Conservation (phyloP, 1,140 invertebrate genomes). For the Papilio dardanus region DNA sequence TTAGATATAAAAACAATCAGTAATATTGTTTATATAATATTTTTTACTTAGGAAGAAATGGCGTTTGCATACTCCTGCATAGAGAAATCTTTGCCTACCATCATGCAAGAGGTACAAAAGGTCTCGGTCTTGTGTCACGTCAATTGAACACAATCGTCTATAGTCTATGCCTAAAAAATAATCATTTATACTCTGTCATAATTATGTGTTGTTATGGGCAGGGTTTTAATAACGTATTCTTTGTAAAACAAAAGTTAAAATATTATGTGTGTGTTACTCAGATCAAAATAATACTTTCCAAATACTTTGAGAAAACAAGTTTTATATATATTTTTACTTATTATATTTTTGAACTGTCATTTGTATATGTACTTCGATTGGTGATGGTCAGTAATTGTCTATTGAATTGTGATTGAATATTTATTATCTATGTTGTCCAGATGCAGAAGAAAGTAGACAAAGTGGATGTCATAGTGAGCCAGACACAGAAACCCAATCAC, state of each 20-base stretch:
- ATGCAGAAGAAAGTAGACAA: conserved; percentile 74
- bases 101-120: conserved; percentile 82
- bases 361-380: conserved; percentile 28
- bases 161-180: not conserved
- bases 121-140: conserved; percentile 26
- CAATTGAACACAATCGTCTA: conserved; percentile 7
- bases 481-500: conserved; percentile 55
- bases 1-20: too few species aligned
- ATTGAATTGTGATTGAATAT: conserved; percentile 11
- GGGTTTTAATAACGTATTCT: not conserved
- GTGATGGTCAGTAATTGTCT: conserved; percentile 42
- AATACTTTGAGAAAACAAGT: not conserved
- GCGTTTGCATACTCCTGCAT: conserved; percentile 84
- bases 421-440: conserved; percentile 47
- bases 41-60: conserved; percentile 77
- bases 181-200: not conserved
- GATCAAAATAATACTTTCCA: not conserved
- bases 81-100: conserved; percentile 82
- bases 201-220: not conserved
- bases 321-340: not conserved
- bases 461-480: conserved; percentile 59
- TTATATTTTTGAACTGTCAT: too few species aligned
- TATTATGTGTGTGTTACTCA: not conserved
- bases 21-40: conserved; percentile 3
- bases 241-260: not conserved